phyloP scores from a whole-genome alignment of 2,888 invertebrate genomes.

The Dynastes tityus region DNA sequence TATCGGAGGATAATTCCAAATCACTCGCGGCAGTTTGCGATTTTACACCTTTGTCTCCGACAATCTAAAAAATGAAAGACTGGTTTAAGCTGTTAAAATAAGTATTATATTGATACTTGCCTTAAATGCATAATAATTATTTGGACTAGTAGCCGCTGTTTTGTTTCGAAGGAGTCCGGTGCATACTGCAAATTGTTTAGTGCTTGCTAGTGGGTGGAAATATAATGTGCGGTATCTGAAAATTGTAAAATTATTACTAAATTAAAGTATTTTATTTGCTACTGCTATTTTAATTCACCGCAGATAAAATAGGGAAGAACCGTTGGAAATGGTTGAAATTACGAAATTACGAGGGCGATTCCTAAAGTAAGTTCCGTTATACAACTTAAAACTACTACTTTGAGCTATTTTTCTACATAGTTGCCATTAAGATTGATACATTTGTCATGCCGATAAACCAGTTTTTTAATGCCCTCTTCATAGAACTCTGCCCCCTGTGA shows the following conservation, averaged over 20 bases:
- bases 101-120: constrained; percentile 65
- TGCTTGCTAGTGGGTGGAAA: constrained; percentile 88
- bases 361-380: too few species aligned
- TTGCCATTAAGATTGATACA: too few species aligned
- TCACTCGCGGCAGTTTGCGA: constrained; percentile 84
- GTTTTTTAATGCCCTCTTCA: too few species aligned
- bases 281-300: too few species aligned
- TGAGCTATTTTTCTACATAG: too few species aligned
- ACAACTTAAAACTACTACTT: too few species aligned
- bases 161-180: constrained; percentile 83
- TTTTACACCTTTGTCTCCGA: constrained; percentile 81
- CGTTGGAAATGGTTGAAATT: too few species aligned
- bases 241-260: constrained; percentile 51
- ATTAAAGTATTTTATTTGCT: too few species aligned
- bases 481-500: too few species aligned
- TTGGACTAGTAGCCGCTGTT: constrained; percentile 77
- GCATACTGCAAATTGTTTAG: constrained; percentile 85
- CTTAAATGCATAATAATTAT: constrained; percentile 82
- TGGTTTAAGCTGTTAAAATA: constrained; percentile 7
- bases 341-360: too few species aligned
- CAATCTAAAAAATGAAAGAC: constrained; percentile 69
- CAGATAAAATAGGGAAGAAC: too few species aligned
- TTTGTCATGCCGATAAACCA: too few species aligned
- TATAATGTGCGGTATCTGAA: constrained; percentile 80
- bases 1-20: constrained; percentile 79